A percentile compares a stretch with the other conserved stretches of the same genome.
These are phyloP conservation scores for Notolabrus celidotus DNA, from an alignment of 2,797 vertebrate genomes.

Conservation along the genomic window DNA sequence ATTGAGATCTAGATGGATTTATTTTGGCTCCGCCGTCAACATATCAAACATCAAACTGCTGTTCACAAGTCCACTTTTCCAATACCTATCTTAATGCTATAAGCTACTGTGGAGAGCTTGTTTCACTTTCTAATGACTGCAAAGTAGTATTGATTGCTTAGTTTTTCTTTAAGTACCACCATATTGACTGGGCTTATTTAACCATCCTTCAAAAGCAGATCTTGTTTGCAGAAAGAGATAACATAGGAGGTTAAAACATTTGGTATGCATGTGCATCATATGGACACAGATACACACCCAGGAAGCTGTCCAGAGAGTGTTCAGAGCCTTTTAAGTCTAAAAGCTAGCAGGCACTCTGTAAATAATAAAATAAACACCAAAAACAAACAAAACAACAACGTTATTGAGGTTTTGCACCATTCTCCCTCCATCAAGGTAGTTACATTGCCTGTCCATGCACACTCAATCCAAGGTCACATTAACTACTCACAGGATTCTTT, in stretches of 20 bases:
- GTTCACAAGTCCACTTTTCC: slow-evolving; percentile 4
- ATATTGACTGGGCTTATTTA: slow-evolving; percentile 40
- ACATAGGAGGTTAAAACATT: slow-evolving; percentile 29
- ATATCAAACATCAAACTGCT: slow-evolving; percentile 21
- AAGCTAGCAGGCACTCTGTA: slow-evolving; percentile 3
- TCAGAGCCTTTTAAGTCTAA: not conserved
- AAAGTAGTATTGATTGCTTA: slow-evolving; percentile 49
- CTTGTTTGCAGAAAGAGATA: slow-evolving; percentile 37
- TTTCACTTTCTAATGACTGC: slow-evolving; percentile 42
- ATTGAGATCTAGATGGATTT: slow-evolving; percentile 25
- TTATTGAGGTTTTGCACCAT: not conserved
- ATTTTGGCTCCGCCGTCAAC: slow-evolving; percentile 6
- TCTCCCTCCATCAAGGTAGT: not conserved
- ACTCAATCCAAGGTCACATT: slow-evolving; percentile 25
- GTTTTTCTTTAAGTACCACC: slow-evolving; percentile 38
- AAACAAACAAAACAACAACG: no score
- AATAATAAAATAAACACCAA: not conserved
- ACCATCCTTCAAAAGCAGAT: slow-evolving; percentile 36
- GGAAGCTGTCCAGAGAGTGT: slow-evolving; percentile 10
- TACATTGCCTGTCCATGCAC: not conserved
- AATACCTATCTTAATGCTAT: slow-evolving; percentile 15
- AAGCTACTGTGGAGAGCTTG: slow-evolving; percentile 23
- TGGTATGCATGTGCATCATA: not conserved
- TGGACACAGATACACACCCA: not conserved
- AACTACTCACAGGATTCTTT: slow-evolving; percentile 13